Percentiles rank a stretch among this genome's conserved stretches.
Conservation (phyloP, 2,888 invertebrate species). For the Deilephila elpenor region DNA sequence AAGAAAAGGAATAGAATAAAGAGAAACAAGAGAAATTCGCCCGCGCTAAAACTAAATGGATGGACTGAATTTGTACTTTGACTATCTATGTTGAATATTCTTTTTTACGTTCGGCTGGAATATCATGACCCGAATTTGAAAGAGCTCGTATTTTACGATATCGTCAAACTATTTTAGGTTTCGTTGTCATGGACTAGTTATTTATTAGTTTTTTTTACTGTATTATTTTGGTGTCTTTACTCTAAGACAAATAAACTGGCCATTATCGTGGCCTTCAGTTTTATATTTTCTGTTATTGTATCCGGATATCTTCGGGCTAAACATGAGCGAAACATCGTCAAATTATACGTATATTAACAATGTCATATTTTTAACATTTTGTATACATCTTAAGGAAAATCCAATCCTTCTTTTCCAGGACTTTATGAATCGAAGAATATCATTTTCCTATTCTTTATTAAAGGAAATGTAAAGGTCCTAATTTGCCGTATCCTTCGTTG, state of each 20-base stretch:
- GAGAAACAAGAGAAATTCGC: slow-evolving; percentile 1
- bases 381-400: too few species aligned
- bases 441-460: background rate
- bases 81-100: background rate
- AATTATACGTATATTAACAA: too few species aligned
- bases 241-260: too few species aligned
- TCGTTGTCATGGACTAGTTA: background rate
- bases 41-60: slow-evolving; percentile 6
- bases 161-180: background rate
- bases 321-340: too few species aligned
- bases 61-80: slow-evolving; percentile 2
- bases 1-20: slow-evolving; percentile 4
- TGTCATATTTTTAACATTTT: too few species aligned
- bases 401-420: too few species aligned
- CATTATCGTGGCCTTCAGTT: too few species aligned
- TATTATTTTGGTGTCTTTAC: too few species aligned
- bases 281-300: too few species aligned
- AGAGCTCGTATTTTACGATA: background rate
- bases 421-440: background rate
- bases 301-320: too few species aligned
- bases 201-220: background rate
- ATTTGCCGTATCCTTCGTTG: background rate
- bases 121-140: background rate
- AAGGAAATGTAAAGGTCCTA: background rate
- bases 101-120: background rate